Evolutionary conservation across 2,888 invertebrate genomes (phyloP).

Genomic region (Hybos culiciformis): DNA sequence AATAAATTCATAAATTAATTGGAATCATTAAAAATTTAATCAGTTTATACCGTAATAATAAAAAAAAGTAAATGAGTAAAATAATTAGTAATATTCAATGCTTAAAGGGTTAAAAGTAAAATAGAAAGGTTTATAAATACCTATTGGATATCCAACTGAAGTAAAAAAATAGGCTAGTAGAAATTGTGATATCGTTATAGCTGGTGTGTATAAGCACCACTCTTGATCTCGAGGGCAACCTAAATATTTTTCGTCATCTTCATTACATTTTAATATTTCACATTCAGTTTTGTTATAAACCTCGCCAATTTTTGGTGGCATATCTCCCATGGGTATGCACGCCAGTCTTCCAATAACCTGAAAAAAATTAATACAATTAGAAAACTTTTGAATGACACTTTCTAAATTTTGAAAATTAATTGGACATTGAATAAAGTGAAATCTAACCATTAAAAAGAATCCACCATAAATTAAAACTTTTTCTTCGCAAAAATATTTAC

Average conservation of each 20-base stretch:
- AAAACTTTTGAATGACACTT: too few species aligned
- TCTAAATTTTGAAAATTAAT: too few species aligned
- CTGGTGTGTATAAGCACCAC: constrained; percentile 64
- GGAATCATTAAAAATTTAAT: too few species aligned
- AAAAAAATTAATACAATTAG: too few species aligned
- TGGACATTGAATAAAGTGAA: constrained; percentile 52
- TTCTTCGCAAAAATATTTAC: constrained; percentile 57
- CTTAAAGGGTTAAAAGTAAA: too few species aligned
- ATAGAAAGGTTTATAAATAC: too few species aligned
- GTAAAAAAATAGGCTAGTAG: constrained; percentile 61
- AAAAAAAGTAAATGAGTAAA: too few species aligned
- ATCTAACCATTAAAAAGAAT: constrained; percentile 63
- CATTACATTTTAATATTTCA: constrained; percentile 17
- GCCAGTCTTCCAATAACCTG: too few species aligned
- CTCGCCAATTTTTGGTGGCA: constrained; percentile 47
- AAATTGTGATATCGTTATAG: constrained; percentile 58
- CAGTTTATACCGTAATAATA: too few species aligned
- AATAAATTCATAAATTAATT: too few species aligned
- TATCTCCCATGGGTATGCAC: constrained; percentile 68
- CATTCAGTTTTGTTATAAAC: constrained; percentile 24
- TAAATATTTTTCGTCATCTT: constrained; percentile 36
- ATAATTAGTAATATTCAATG: too few species aligned
- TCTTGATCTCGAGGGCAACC: constrained; percentile 60
- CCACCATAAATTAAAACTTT: constrained; percentile 72
- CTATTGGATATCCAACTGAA: constrained; percentile 72